Conservation (phyloP, 2,888 invertebrate genomes). For the Drosophila flavopinicola region DNA sequence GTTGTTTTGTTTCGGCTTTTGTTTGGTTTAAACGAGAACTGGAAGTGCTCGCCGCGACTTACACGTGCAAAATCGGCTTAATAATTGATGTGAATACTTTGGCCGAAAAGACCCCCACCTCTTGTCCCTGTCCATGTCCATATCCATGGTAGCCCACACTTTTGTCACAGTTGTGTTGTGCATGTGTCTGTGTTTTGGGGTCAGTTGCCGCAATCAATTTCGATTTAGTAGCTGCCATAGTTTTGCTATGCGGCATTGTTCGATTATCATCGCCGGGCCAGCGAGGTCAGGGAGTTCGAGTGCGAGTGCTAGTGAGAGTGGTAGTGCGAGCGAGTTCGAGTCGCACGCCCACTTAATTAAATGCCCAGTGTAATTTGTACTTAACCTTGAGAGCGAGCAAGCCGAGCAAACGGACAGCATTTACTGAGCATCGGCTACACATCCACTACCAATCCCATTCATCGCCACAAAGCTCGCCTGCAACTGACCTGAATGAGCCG, state of each 20-base stretch:
- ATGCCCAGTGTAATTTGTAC: constrained; percentile 64
- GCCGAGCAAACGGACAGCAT: constrained; percentile 11
- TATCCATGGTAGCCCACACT: background rate
- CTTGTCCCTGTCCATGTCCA: background rate
- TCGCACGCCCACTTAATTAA: constrained; percentile 75
- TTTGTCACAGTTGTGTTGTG: constrained; percentile 3
- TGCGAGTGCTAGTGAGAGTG: background rate
- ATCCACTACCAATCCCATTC: background rate
- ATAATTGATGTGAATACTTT: constrained; percentile 59
- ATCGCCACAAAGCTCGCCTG: background rate
- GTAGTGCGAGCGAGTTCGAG: constrained; percentile 1
- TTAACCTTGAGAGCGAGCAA: constrained; percentile 57
- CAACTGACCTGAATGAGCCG: constrained; percentile 43
- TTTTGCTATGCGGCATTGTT: constrained; percentile 56
- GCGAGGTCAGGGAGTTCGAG: constrained; percentile 3
- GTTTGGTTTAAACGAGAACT: constrained; percentile 37
- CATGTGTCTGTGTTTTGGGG: constrained; percentile 23
- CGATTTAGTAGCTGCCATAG: constrained; percentile 66
- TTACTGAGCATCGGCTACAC: constrained; percentile 21
- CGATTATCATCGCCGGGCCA: constrained; percentile 64
- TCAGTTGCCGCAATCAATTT: constrained; percentile 76
- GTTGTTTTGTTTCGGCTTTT: constrained; percentile 29
- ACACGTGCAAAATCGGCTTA: constrained; percentile 58
- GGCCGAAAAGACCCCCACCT: constrained; percentile 42
- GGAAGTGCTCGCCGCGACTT: constrained; percentile 42